Percentiles rank a stretch among this genome's conserved stretches.
phyloP scores from a whole-genome alignment of 2,797 vertebrate species.

The Sebastes cheni region DNA sequence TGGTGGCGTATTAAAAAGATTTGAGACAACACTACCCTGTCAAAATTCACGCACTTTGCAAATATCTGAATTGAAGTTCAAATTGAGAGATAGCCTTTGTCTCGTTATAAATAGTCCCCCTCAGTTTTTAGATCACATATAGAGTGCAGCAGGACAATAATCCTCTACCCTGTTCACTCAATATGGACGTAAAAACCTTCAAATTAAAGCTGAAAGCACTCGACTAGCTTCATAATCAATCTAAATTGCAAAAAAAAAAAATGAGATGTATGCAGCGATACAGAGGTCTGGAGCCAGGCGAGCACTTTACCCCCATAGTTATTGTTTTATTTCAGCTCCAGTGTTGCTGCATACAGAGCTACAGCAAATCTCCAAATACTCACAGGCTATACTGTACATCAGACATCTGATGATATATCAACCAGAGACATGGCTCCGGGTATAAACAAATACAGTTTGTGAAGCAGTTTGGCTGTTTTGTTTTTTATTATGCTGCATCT shows the following conservation, averaged over 20 bases:
- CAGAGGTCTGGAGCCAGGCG: not conserved
- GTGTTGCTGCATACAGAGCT: not conserved
- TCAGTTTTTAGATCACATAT: not conserved
- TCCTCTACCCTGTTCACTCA: not conserved
- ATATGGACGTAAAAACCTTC: not conserved
- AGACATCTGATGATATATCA: constrained; percentile 9
- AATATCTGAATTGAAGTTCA: not conserved
- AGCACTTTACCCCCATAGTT: not conserved
- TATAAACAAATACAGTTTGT: not conserved
- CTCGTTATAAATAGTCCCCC: not conserved
- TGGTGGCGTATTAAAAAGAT: not conserved
- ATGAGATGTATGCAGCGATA: not conserved
- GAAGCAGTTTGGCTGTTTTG: not conserved
- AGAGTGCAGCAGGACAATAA: not conserved
- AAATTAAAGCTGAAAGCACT: constrained; percentile 2
- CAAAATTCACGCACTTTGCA: not conserved
- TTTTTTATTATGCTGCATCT: not conserved
- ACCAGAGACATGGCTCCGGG: not conserved
- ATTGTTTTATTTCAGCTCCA: not conserved
- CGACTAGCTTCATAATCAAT: constrained; percentile 5
- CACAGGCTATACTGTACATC: not conserved
- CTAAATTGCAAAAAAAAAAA: not conserved
- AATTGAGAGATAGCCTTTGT: not conserved
- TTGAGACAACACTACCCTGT: not conserved
- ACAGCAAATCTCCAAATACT: not conserved